Evolutionary conservation across 1,140 invertebrate species (phyloP), one percentile per base, ranked within the genome.

Genomic region (Planococcus citri): DNA sequence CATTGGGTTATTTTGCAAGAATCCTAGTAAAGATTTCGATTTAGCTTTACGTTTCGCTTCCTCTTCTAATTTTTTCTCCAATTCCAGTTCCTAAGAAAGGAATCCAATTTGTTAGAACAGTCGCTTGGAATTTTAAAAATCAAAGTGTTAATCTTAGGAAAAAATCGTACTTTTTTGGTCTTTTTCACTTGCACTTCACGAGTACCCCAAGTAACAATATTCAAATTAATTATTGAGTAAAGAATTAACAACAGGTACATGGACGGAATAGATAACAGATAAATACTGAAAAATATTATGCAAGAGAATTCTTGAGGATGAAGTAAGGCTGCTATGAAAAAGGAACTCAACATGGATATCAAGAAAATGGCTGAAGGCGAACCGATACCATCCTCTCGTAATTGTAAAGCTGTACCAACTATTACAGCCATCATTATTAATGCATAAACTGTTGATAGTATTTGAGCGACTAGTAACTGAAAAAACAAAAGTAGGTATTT

Each of bases 281-380:
- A 99, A 73, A 99, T 89, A 1, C 94, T 82, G 74, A 94, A 94
- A 33, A 91, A 94, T 6, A 97, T 86, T 72, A 98, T 92, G 79
- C 95, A 98, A 86, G 89, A 92, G 81, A 98, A 98, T 78, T 99
- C 97, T 83, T 98, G 94, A 0, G 97, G 97, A 88, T 99, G 97
- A 27, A 98, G 84, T 79, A 91, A 88, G 17, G 97, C 96, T 68
- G 96, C 93, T 84, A 96, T 94, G 73, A 97, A 88, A 81, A 98
- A 97, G 29, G 95, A 97, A 51, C 89, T 85, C 61, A 93, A 87
- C 77, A 97, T 84, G 0, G 91, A 87, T 78, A 97, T 92, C 75
- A 98, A 86, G 82, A 98, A 98, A 77, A 98, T 95, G n/a, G 95
- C 94, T 41, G 96, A 94, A 1, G 95, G 92, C 8, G 92, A 95